These are phyloP conservation scores for Eclectus roratus DNA, from an alignment of 2,113 vertebrate species.

Conservation along the genomic window DNA sequence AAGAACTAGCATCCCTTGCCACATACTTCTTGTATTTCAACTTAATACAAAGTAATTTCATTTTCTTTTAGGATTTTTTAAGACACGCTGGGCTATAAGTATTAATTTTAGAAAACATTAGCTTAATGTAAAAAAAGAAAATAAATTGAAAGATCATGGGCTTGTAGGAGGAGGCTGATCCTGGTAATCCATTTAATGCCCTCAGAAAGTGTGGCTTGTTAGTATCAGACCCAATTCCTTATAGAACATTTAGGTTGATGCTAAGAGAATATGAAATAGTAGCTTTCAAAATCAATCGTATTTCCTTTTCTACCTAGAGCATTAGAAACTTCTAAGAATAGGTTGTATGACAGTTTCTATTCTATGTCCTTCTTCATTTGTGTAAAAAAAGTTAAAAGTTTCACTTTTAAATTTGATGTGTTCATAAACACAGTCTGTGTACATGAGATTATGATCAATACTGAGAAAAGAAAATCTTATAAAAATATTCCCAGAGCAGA, in stretches of 20 bases:
- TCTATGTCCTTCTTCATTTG: neutral
- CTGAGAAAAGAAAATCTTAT: neutral
- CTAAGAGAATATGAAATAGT: neutral
- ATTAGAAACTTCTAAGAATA: neutral
- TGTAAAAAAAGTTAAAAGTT: neutral
- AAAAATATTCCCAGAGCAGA: neutral
- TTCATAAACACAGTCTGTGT: neutral
- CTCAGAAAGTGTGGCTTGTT: neutral
- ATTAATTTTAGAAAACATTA: neutral
- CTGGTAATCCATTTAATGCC: neutral
- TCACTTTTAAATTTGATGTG: neutral
- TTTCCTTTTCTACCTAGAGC: neutral
- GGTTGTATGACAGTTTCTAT: neutral
- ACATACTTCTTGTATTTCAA: neutral
- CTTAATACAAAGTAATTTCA: neutral
- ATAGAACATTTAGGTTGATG: neutral
- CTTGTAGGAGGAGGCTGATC: neutral
- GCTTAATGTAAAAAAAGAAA: neutral
- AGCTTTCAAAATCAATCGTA: neutral
- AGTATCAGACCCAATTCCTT: neutral
- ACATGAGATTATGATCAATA: neutral
- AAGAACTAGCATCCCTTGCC: neutral
- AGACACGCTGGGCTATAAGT: neutral
- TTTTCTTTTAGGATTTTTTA: neutral
- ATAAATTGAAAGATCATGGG: neutral